These are phyloP conservation scores for Diogma glabrata DNA, from an alignment of 2,888 invertebrate species.

Conservation along the genomic window DNA sequence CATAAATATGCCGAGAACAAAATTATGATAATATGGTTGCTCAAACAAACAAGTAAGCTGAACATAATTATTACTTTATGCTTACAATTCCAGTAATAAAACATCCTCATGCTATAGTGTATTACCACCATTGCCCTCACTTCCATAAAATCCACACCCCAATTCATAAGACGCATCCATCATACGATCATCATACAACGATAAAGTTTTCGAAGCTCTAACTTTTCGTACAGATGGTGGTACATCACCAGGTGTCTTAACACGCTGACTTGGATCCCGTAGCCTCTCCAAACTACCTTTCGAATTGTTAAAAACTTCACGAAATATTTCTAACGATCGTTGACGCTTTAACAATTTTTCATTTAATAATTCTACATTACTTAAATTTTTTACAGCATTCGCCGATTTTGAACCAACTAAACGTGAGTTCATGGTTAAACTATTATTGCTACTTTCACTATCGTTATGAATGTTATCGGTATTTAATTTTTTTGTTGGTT, in stretches of 20 bases:
- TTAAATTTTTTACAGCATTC: constrained; percentile 30
- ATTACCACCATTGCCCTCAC: constrained; percentile 19
- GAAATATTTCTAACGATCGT: constrained; percentile 63
- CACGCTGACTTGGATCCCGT: constrained; percentile 62
- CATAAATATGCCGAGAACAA: too few species aligned
- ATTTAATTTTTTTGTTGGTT: not conserved
- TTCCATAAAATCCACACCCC: constrained; percentile 5
- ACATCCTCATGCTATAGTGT: constrained; percentile 39
- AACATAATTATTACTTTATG: too few species aligned
- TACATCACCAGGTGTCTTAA: constrained; percentile 72
- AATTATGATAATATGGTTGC: too few species aligned
- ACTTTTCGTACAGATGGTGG: constrained; percentile 66
- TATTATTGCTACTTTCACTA: constrained; percentile 18
- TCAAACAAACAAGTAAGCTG: too few species aligned
- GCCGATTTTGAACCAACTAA: constrained; percentile 24
- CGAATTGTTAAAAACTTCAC: constrained; percentile 54
- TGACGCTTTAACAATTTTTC: constrained; percentile 41
- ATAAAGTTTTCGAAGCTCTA: constrained; percentile 61
- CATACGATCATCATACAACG: constrained; percentile 80
- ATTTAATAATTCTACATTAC: constrained; percentile 15
- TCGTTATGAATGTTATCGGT: not conserved
- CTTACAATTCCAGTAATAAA: constrained; percentile 37
- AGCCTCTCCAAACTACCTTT: constrained; percentile 50
- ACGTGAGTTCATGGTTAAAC: constrained; percentile 27
- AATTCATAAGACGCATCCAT: constrained; percentile 43